These are phyloP conservation scores for Simalia tracyae DNA, from an alignment of 2,797 vertebrate genomes.

Conservation along the genomic window DNA sequence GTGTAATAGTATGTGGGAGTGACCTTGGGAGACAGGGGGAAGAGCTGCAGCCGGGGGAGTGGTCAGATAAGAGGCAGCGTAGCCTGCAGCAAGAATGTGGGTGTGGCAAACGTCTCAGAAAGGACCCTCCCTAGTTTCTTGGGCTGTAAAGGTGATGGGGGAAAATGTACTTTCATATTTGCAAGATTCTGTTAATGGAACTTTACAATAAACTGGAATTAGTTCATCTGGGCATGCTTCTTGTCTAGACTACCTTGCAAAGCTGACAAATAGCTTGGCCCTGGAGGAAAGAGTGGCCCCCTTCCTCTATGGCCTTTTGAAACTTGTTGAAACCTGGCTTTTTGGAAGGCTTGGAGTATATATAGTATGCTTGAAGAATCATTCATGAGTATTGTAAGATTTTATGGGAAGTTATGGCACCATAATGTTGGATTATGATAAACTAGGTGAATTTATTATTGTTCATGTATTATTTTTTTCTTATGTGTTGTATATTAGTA, in stretches of 20 bases:
- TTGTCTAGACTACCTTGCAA: not conserved
- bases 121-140: not conserved
- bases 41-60: not conserved
- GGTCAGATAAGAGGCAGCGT: not conserved
- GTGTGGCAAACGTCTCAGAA: not conserved
- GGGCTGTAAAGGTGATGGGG: not conserved
- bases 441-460: not conserved
- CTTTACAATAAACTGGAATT: not conserved
- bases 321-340: not conserved
- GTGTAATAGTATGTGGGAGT: not conserved
- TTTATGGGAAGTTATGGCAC: not conserved
- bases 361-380: not conserved
- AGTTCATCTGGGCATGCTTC: not conserved
- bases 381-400: not conserved
- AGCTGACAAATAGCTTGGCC: no score
- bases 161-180: not conserved
- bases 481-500: not conserved
- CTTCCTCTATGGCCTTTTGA: not conserved
- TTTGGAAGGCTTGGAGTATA: not conserved
- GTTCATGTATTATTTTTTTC: not conserved
- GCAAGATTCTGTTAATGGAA: not conserved
- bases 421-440: not conserved
- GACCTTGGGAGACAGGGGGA: not conserved
- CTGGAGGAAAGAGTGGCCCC: not conserved
- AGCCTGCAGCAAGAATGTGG: not conserved